Percentiles rank a stretch among this genome's conserved stretches.
Conservation (phyloP, 2,888 invertebrate genomes). For the Calephelis perditalis region DNA sequence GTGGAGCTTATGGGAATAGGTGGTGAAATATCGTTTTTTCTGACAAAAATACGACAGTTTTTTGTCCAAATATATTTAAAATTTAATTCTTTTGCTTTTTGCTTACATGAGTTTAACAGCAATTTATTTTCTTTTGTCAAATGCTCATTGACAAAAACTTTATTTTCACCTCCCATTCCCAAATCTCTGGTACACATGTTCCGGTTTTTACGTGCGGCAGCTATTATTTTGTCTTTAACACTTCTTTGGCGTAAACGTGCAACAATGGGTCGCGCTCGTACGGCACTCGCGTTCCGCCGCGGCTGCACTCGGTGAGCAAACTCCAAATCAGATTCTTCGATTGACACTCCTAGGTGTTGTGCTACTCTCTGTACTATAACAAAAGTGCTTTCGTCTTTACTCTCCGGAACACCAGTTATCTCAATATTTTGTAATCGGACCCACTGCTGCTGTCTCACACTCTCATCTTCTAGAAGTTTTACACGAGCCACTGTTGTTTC, state of each 20-base stretch:
- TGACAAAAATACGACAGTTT: slow-evolving; percentile 18
- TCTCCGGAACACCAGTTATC: slow-evolving; percentile 22
- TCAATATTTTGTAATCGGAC: slow-evolving; percentile 23
- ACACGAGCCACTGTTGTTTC: neutral
- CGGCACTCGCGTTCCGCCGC: neutral
- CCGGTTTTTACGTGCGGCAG: neutral
- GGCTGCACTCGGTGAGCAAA: slow-evolving; percentile 25
- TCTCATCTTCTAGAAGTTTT: neutral
- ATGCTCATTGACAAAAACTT: slow-evolving; percentile 18
- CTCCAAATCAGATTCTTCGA: slow-evolving; percentile 19
- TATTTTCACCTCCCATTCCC: slow-evolving; percentile 17
- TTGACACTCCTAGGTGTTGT: slow-evolving; percentile 17
- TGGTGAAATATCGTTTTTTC: slow-evolving; percentile 17
- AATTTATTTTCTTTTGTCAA: slow-evolving; percentile 19
- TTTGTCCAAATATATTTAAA: slow-evolving; percentile 20
- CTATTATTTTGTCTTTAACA: neutral
- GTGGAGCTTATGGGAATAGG: slow-evolving; percentile 12
- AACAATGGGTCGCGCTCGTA: neutral
- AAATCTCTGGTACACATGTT: slow-evolving; percentile 2
- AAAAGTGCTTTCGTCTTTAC: slow-evolving; percentile 15
- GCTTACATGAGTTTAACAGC: slow-evolving; percentile 11
- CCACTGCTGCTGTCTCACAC: slow-evolving; percentile 21
- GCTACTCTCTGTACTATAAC: slow-evolving; percentile 19
- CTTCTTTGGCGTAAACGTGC: neutral
- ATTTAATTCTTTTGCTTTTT: slow-evolving; percentile 15